phyloP scores from a whole-genome alignment of 2,888 invertebrate genomes.

The Xanthorhoe designata region DNA sequence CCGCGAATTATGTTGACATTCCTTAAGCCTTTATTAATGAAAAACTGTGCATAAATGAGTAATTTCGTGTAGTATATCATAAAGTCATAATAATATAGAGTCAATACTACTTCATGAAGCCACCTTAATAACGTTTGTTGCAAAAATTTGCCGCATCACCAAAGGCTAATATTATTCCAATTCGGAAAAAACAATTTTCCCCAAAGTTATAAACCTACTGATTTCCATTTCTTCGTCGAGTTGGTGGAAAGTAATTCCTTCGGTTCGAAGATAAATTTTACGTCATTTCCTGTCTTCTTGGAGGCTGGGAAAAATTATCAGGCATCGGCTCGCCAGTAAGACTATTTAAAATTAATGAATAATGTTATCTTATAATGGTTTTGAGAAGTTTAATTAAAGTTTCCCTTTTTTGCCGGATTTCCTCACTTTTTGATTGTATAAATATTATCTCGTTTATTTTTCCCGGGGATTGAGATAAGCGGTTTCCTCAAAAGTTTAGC shows the following conservation, averaged over 20 bases:
- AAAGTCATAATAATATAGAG: neutral
- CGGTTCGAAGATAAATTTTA: conserved; percentile 81
- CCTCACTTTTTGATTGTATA: conserved; percentile 74
- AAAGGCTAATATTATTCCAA: conserved; percentile 75
- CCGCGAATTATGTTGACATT: conserved; percentile 61
- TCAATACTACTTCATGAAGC: neutral
- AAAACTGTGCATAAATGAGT: conserved; percentile 57
- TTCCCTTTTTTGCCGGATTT: conserved; percentile 64
- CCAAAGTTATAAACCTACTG: conserved; percentile 79
- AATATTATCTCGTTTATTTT: conserved; percentile 79
- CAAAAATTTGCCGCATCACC: conserved; percentile 66
- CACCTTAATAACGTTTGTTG: conserved; percentile 59
- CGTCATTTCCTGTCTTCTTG: conserved; percentile 78
- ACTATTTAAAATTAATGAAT: conserved; percentile 85
- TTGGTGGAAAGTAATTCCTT: conserved; percentile 80
- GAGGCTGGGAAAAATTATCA: conserved; percentile 80
- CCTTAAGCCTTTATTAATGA: conserved; percentile 70
- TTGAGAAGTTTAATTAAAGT: conserved; percentile 83
- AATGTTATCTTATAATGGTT: conserved; percentile 85
- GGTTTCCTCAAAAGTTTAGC: conserved; percentile 65
- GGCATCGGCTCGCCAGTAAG: conserved; percentile 73
- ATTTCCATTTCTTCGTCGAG: conserved; percentile 79
- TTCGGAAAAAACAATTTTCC: conserved; percentile 76
- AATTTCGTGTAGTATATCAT: conserved; percentile 45
- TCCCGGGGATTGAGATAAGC: conserved; percentile 61